Percentiles rank a stretch among this genome's conserved stretches.
phyloP scores from a whole-genome alignment of 2,797 vertebrate genomes.

The Leptoclinus maculatus region DNA sequence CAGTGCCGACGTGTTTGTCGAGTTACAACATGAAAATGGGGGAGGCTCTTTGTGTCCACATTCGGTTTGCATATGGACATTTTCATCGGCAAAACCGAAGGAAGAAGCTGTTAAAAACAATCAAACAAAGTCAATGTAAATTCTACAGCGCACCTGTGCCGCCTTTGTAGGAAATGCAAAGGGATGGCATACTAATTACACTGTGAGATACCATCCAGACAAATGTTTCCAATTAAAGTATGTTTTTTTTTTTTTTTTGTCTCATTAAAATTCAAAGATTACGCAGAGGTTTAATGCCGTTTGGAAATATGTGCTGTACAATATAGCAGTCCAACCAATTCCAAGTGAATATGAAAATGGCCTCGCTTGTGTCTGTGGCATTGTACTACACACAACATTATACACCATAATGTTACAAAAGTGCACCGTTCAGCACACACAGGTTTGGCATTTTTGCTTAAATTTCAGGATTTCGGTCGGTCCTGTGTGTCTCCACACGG shows the following conservation, averaged over 20 bases:
- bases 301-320: background rate
- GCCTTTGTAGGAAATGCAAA: background rate
- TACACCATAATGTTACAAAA: background rate
- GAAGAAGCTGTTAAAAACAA: background rate
- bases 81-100: background rate
- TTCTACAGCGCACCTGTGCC: background rate
- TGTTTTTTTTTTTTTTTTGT: background rate
- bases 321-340: background rate
- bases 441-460: background rate
- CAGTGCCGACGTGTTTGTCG: background rate
- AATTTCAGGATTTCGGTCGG: background rate
- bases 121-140: background rate
- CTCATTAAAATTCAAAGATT: conserved; percentile 47
- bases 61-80: conserved; percentile 19
- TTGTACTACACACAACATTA: too few species aligned
- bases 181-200: conserved; percentile 1
- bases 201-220: conserved; percentile 18
- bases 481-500: too few species aligned
- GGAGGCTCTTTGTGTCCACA: conserved; percentile 15
- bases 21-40: background rate
- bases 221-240: conserved; percentile 51
- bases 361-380: background rate
- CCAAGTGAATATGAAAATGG: conserved; percentile 9
- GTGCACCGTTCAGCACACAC: background rate
- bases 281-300: conserved; percentile 1